Conservation (phyloP, 2,888 invertebrate genomes). For the Aricia artaxerxes region DNA sequence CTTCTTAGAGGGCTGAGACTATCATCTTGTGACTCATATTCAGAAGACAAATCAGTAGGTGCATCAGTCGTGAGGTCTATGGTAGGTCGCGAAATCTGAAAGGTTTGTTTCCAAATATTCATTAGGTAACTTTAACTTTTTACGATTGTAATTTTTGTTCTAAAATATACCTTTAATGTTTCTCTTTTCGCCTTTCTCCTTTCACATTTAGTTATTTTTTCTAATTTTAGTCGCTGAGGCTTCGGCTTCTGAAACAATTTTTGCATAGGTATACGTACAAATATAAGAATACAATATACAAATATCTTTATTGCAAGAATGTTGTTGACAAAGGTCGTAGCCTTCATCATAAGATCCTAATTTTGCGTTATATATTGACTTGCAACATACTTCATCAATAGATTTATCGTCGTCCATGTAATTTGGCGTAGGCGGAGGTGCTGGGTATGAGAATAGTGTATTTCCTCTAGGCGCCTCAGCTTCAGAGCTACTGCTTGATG, state of each 20-base stretch:
- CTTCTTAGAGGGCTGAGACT: conserved; percentile 70
- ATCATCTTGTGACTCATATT: conserved; percentile 78
- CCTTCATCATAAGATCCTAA: neutral
- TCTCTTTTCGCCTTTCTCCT: conserved; percentile 75
- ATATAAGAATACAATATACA: neutral
- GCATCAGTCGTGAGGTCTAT: conserved; percentile 84
- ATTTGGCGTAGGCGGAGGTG: conserved; percentile 87
- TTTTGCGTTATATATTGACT: neutral
- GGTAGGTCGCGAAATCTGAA: conserved; percentile 80
- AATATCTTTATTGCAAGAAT: too few species aligned
- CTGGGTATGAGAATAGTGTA: conserved; percentile 67
- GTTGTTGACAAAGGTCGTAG: too few species aligned
- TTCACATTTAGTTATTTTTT: conserved; percentile 69
- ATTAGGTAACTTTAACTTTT: neutral
- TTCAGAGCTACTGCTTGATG: conserved; percentile 86
- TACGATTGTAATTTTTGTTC: neutral
- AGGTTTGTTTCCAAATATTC: conserved; percentile 32
- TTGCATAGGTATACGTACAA: neutral
- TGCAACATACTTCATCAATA: conserved; percentile 52
- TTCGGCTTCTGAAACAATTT: conserved; percentile 55
- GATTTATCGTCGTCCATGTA: conserved; percentile 68
- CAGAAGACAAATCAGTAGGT: conserved; percentile 83
- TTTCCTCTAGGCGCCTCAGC: conserved; percentile 80
- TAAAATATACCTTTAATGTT: conserved; percentile 75
- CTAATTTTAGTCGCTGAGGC: conserved; percentile 63